A percentile compares a stretch with the other conserved stretches of the same genome.
Evolutionary conservation across 2,113 vertebrate genomes (phyloP).

Genomic region (Sclerurus mexicanus): DNA sequence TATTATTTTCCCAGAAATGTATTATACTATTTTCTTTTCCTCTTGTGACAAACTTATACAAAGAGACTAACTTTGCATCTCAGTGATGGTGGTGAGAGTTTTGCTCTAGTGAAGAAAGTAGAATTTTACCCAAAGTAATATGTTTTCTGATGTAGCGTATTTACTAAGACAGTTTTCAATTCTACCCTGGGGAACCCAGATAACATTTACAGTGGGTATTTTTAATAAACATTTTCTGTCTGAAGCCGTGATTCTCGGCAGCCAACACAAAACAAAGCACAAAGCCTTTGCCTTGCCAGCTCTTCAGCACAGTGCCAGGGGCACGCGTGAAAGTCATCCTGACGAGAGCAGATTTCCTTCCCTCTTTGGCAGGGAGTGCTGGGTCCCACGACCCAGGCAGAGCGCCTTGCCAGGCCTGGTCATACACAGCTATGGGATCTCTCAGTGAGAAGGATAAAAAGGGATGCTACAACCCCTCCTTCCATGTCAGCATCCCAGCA

Average conservation of each 20-base stretch:
- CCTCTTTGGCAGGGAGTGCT: not conserved
- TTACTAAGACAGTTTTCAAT: not conserved
- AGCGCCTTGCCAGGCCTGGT: not conserved
- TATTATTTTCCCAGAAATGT: not conserved
- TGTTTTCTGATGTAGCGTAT: not conserved
- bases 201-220: not conserved
- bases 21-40: not conserved
- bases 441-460: not conserved
- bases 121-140: not conserved
- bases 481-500: fast-evolving
- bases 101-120: not conserved
- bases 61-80: not conserved
- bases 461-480: not conserved
- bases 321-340: not conserved
- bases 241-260: not conserved
- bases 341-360: not conserved
- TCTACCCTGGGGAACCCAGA: not conserved
- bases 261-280: constrained; percentile 14
- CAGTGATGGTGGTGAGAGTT: not conserved
- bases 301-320: not conserved
- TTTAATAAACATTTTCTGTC: not conserved
- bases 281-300: not conserved
- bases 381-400: not conserved
- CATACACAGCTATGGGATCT: not conserved
- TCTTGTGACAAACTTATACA: not conserved